Percentiles rank a stretch among this genome's conserved stretches.
phyloP scores from a whole-genome alignment of 2,888 invertebrate species.

The Metopia argyrocephala region DNA sequence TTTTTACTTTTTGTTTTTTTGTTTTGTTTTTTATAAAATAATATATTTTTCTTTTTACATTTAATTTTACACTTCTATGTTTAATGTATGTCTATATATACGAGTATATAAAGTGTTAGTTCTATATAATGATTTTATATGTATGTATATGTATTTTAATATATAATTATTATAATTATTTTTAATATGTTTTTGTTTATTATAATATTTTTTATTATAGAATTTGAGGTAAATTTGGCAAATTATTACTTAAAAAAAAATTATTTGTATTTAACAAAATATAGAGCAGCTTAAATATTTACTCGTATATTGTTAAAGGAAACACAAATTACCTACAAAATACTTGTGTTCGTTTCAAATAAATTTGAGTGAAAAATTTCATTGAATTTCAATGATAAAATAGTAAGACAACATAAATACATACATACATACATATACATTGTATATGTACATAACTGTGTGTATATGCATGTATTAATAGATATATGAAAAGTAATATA shows the following conservation, averaged over 20 bases:
- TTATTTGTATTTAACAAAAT: background rate
- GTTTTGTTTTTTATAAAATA: background rate
- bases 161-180: constrained; percentile 49
- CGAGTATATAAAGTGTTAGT: background rate
- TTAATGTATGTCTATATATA: constrained; percentile 30
- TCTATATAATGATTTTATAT: too few species aligned
- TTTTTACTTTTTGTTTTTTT: too few species aligned
- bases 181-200: constrained; percentile 53
- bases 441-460: too few species aligned
- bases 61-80: constrained; percentile 23
- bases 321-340: too few species aligned
- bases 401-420: too few species aligned
- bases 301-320: background rate
- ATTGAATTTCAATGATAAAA: too few species aligned
- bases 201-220: constrained; percentile 58
- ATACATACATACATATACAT: too few species aligned
- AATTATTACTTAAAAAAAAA: constrained; percentile 69
- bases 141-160: too few species aligned
- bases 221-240: constrained; percentile 78
- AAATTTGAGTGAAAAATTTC: too few species aligned
- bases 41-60: constrained; percentile 2
- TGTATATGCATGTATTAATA: too few species aligned
- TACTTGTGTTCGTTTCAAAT: too few species aligned
- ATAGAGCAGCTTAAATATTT: background rate
- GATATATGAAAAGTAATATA: too few species aligned